Evolutionary conservation across 2,113 vertebrate species (phyloP).

Genomic region (Colinus virginianus): DNA sequence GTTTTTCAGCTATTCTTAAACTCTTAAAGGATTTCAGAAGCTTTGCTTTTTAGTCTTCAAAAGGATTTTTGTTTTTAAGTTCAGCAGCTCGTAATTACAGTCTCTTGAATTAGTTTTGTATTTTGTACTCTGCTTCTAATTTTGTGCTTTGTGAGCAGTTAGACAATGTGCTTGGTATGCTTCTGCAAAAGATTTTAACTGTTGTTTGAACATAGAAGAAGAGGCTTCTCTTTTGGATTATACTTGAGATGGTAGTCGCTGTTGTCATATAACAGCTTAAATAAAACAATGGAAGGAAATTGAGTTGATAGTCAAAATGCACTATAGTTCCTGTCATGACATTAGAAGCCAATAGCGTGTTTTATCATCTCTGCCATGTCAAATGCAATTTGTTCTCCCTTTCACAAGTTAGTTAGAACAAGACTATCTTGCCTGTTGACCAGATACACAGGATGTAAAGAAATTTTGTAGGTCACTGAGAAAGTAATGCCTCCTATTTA

Average conservation of each 20-base stretch:
- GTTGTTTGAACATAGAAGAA: not conserved
- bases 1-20: not conserved
- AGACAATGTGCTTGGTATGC: not conserved
- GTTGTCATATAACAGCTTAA: slow-evolving; percentile 13
- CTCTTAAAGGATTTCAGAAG: not conserved
- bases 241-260: slow-evolving; percentile 35
- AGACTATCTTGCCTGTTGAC: not conserved
- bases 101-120: not conserved
- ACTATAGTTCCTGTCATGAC: not conserved
- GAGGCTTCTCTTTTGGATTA: not conserved
- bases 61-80: not conserved
- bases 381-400: not conserved
- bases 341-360: not conserved
- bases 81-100: not conserved
- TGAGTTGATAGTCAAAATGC: slow-evolving; percentile 7
- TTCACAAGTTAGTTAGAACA: not conserved
- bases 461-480: not conserved
- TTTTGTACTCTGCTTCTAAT: not conserved
- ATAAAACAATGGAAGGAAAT: slow-evolving; percentile 11
- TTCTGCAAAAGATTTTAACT: not conserved
- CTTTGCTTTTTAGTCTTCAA: not conserved
- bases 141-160: not conserved
- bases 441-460: not conserved
- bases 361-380: not conserved
- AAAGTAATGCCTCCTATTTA: not conserved